Evolutionary conservation across 1,140 invertebrate genomes (phyloP), one percentile per base, ranked within the genome.

Genomic region (Aporrectodea caliginosa): DNA sequence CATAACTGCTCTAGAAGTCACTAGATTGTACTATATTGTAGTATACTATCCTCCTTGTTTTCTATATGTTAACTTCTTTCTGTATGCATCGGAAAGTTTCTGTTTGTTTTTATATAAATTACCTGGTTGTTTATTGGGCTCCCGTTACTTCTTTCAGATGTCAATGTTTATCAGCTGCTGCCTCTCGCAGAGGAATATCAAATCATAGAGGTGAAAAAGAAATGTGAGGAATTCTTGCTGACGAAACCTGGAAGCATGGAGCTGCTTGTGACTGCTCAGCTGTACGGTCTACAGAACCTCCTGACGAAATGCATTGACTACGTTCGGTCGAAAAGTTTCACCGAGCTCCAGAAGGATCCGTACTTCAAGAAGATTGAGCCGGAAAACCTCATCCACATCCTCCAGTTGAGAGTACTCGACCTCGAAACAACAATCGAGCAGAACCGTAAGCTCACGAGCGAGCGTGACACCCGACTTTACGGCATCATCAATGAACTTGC

Each of bases 141-240:
- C n/a, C n/a, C n/a, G n/a, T n/a, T n/a, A n/a, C n/a, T 12, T 2
- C 35, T 84, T 82, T 70, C 79, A 84, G 85, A 85, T 35, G n/a
- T 35, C 33, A 85, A 85, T 80, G 83, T 85, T 2, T 73, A 43
- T n/a, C 81, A 83, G 34, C 75, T 85, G 69, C 79, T 85, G 2
- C 82, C 83, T n/a, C 79, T 86, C 1, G 80, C 83, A 16, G 82
- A 86, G 27, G 86, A 87, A 77, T 87, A 85, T 78, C 82, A 85
- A 75, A 85, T 86, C 78, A 79, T 81, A 6, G 83, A 82, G 74
- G 81, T 87, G 31, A 86, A 84, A 32, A 78, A 79, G 34, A 79
- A 83, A 1, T 87, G 86, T 82, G 84, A 85, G 69, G 82, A 84
- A 35, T 87, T 83, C 74, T 79, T 87, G 0, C 43, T 84, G 30